These are phyloP conservation scores for Myotis vivesi DNA, from an alignment of 2,797 vertebrate species.

Conservation along the genomic window DNA sequence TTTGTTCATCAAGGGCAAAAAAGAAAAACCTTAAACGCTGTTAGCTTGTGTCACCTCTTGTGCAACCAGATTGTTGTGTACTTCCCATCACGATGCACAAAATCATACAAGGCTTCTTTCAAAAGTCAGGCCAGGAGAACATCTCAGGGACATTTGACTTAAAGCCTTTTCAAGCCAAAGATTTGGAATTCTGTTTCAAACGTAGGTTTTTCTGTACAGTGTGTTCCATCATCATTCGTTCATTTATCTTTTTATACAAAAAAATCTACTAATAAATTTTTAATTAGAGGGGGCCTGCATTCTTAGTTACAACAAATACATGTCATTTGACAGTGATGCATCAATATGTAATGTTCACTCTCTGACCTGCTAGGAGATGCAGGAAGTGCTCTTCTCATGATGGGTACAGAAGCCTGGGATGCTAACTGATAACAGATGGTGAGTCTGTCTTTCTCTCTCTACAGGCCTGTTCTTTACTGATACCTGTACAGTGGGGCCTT, in stretches of 20 bases:
- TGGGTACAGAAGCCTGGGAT: neutral
- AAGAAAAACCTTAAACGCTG: constrained; percentile 48
- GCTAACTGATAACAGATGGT: neutral
- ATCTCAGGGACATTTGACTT: neutral
- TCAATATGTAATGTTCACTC: neutral
- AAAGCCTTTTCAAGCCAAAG: neutral
- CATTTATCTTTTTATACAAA: neutral
- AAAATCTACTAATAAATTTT: neutral
- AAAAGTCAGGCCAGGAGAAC: neutral
- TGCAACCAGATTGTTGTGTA: neutral
- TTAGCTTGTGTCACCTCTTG: constrained; percentile 39
- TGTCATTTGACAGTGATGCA: neutral
- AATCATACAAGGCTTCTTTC: neutral
- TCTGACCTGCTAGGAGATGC: neutral
- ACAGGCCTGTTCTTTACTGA: neutral
- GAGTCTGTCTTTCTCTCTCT: neutral
- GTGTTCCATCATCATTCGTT: neutral
- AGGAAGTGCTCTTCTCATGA: neutral
- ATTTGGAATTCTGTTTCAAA: constrained; percentile 34
- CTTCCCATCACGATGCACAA: neutral
- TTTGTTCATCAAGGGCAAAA: constrained; percentile 45
- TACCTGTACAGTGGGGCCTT: too few relatives aligned
- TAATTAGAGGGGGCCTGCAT: neutral
- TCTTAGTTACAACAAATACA: neutral
- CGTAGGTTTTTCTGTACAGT: neutral